These are phyloP conservation scores for Haemorhous mexicanus DNA, from an alignment of 2,113 vertebrate genomes.

Conservation along the genomic window DNA sequence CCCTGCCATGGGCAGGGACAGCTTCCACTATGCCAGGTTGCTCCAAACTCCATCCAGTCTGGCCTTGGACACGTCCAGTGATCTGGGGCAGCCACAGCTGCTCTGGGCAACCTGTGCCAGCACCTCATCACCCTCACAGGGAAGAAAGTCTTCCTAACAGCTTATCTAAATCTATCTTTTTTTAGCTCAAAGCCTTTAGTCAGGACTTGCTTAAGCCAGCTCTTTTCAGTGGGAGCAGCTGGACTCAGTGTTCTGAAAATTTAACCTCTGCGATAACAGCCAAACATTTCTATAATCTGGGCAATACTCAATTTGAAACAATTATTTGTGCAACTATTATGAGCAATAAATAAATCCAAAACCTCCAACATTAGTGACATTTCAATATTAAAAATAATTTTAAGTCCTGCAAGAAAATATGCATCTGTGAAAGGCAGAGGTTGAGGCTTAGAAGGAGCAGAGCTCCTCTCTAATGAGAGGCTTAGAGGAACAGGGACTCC, in stretches of 20 bases:
- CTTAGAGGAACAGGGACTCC: not conserved
- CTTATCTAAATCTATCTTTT: not conserved
- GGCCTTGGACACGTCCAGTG: not conserved
- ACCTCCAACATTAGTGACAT: not conserved
- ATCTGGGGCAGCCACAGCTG: accelerated
- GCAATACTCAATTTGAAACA: not conserved
- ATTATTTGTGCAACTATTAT: not conserved
- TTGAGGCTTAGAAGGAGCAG: not conserved
- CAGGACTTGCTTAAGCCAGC: not conserved
- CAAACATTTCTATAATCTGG: not conserved
- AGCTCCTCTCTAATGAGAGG: too few relatives aligned
- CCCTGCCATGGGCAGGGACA: not conserved
- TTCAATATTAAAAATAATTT: not conserved
- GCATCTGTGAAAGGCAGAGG: not conserved
- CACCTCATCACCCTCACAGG: not conserved
- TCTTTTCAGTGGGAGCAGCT: not conserved
- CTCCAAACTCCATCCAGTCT: not conserved
- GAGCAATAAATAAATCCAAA: not conserved
- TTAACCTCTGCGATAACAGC: not conserved
- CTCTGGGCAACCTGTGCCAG: not conserved
- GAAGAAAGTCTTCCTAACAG: not conserved
- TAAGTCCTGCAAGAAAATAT: not conserved
- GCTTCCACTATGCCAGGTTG: not conserved
- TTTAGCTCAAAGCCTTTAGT: not conserved
- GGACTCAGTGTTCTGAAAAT: not conserved